Base-by-base conservation (phyloP, 2,888 invertebrate genomes). In the Polyploca ridens region DNA sequence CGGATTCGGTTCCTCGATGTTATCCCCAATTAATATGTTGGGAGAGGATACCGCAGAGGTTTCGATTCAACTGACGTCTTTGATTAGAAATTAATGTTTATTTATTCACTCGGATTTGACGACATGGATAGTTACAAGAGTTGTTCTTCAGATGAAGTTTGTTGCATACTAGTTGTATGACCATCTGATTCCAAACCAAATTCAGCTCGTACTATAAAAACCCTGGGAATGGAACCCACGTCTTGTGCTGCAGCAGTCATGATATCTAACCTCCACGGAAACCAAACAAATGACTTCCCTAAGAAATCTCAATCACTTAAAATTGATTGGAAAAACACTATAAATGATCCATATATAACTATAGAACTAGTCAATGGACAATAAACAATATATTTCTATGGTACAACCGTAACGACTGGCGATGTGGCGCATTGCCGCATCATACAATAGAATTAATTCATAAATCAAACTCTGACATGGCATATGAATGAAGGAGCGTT, bases 401-500 rank as follows among this genome's bases (percentile, higher is more conserved):
- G 19, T 54, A 16, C n/a, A n/a, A 49, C 49, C 6, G 49, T 49
- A 54, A 54, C 54, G 54, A 54, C 19, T 10, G 19, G 3, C 54
- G 8, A 54, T 54, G 19, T 54, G 54, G 54, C 19, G 62, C 61
- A 54, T 57, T 35, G 69, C 69, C 69, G 62, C 64, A 67, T 65
- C 58, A 58, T 58, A 79, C 77, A 77, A 77, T 74, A 69, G 74
- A 69, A 77, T 80, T 78, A 77, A 80, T 80, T 77, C 81, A 81
- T 81, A 82, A 78, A 81, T 81, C 81, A 81, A 72, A 64, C 64
- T 66, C 61, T 69, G 68, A 69, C 66, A 63, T 64, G 68, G 67
- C 66, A 68, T 62, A 74, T 75, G 76, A 78, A 79, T 79, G 77
- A 54, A 54, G 54, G 54, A 19, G 54, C 19, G 49, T 16, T 3